These are phyloP conservation scores for Brachypterus glaber DNA, from an alignment of 2,888 invertebrate species.

Conservation along the genomic window DNA sequence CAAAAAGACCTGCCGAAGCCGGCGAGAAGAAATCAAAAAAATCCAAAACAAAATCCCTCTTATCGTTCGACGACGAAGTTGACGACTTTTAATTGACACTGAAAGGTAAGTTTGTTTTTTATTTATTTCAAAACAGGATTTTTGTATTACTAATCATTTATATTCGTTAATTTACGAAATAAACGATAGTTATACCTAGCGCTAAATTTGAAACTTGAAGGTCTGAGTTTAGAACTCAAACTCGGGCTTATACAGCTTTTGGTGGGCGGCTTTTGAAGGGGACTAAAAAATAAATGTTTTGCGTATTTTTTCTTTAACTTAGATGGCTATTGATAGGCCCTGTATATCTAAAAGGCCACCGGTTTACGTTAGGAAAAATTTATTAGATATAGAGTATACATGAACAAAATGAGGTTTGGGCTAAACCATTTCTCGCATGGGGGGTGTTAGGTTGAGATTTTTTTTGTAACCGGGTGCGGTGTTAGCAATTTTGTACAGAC, in stretches of 20 bases:
- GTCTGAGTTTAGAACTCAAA: too few species aligned
- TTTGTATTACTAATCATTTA: too few species aligned
- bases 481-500: too few species aligned
- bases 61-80: slow-evolving; percentile 45
- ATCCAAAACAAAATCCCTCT: slow-evolving; percentile 32
- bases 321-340: background rate
- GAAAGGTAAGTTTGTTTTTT: background rate
- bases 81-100: slow-evolving; percentile 21
- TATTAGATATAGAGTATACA: slow-evolving; percentile 38
- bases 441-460: slow-evolving; percentile 35
- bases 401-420: slow-evolving; percentile 44
- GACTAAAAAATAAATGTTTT: too few species aligned
- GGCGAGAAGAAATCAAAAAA: slow-evolving; percentile 31
- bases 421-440: slow-evolving; percentile 40
- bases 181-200: too few species aligned
- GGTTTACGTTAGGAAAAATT: slow-evolving; percentile 38
- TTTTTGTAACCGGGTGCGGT: slow-evolving; percentile 34
- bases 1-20: slow-evolving; percentile 4
- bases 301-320: too few species aligned
- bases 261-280: too few species aligned
- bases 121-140: too few species aligned
- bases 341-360: slow-evolving; percentile 23
- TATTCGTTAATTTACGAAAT: too few species aligned
- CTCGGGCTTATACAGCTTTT: too few species aligned
- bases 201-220: too few species aligned